phyloP scores from a whole-genome alignment of 2,113 vertebrate genomes.

The Crotalus helleri region DNA sequence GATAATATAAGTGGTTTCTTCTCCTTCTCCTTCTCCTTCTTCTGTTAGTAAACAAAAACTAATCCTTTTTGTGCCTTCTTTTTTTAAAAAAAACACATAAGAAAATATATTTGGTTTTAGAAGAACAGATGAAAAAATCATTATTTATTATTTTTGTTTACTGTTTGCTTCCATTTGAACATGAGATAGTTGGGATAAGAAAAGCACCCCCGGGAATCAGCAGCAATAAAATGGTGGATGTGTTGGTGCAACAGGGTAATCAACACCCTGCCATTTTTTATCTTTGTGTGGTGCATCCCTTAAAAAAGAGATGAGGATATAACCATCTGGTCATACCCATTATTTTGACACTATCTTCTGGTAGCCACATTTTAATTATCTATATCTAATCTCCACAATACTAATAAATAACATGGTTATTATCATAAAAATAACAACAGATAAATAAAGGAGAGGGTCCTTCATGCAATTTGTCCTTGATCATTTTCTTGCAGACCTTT shows the following conservation, averaged over 20 bases:
- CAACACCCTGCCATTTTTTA: neutral
- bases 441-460: neutral
- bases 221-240: neutral
- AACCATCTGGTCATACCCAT: neutral
- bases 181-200: neutral
- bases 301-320: neutral
- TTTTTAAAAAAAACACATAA: conserved; percentile 5
- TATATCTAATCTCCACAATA: neutral
- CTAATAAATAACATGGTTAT: neutral
- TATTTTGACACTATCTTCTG: neutral
- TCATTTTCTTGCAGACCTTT: neutral
- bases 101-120: neutral
- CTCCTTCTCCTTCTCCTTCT: neutral
- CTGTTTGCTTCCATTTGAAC: neutral
- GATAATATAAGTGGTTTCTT: neutral
- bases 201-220: neutral
- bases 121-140: neutral
- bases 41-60: neutral
- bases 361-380: neutral
- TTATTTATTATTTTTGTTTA: neutral
- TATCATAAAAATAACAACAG: neutral
- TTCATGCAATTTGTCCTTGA: neutral
- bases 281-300: neutral
- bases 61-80: neutral
- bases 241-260: neutral